phyloP scores from a whole-genome alignment of 2,888 invertebrate species.

The Plusia festucae region DNA sequence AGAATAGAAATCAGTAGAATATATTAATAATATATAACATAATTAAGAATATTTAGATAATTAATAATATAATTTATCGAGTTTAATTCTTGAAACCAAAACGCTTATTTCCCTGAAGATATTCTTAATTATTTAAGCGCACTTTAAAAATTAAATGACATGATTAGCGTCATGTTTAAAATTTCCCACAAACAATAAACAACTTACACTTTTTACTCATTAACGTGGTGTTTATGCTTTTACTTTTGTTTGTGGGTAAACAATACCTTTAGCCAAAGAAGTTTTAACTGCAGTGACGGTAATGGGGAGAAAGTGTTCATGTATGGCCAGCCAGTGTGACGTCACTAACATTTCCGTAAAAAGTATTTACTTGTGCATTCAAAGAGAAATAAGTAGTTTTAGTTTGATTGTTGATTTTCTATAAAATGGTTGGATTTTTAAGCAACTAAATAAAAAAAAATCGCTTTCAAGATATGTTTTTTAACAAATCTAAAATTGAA shows the following conservation, averaged over 20 bases:
- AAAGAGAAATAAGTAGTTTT: not conserved
- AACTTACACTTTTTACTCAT: constrained; percentile 2
- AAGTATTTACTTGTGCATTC: constrained; percentile 10
- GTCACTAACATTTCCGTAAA: constrained; percentile 41
- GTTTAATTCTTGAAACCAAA: too few species aligned
- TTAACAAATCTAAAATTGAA: too few species aligned
- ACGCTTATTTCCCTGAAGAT: too few species aligned
- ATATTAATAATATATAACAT: too few species aligned
- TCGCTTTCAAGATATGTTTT: too few species aligned
- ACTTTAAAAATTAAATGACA: not conserved
- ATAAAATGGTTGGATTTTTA: not conserved
- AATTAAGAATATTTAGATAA: too few species aligned
- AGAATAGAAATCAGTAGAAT: too few species aligned
- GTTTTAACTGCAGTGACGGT: constrained; percentile 6
- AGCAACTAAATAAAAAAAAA: too few species aligned
- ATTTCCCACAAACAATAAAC: not conserved
- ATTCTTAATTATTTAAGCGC: too few species aligned
- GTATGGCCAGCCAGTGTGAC: constrained; percentile 10
- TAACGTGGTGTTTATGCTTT: not conserved
- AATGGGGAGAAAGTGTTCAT: constrained; percentile 41
- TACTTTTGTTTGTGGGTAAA: not conserved
- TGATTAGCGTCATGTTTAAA: not conserved
- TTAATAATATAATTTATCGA: too few species aligned
- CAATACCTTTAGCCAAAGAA: constrained; percentile 8
- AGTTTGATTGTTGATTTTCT: not conserved